A percentile compares a stretch with the other conserved stretches of the same genome.
These are phyloP conservation scores for Mustela erminea DNA, from an alignment of 2,797 vertebrate genomes.

Conservation along the genomic window DNA sequence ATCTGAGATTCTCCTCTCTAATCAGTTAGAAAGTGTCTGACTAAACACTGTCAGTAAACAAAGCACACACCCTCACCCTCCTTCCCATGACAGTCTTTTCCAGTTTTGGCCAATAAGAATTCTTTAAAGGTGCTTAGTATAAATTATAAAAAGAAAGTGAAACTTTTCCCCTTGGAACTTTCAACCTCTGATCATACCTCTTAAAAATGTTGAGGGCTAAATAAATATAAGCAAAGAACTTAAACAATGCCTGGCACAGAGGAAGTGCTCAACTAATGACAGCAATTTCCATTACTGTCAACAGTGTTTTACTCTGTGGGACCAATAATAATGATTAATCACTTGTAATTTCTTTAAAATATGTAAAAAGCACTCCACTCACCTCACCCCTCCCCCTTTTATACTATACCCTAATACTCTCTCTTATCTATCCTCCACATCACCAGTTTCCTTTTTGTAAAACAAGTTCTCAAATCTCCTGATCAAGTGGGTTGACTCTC, in stretches of 20 bases:
- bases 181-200: neutral
- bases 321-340: neutral
- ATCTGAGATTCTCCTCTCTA: neutral
- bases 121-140: neutral
- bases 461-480: neutral
- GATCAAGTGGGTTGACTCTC: slow-evolving; percentile 6
- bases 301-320: neutral
- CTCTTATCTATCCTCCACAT: neutral
- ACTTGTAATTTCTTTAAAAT: slow-evolving; percentile 19
- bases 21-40: neutral
- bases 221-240: slow-evolving; percentile 4
- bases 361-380: neutral
- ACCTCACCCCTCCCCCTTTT: neutral
- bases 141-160: neutral
- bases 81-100: neutral
- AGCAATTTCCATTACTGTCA: neutral
- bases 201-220: neutral
- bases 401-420: neutral
- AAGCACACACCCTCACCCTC: neutral
- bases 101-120: slow-evolving; percentile 34
- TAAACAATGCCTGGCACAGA: slow-evolving; percentile 32
- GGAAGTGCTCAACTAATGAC: neutral
- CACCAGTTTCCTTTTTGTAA: slow-evolving; percentile 12
- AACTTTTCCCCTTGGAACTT: slow-evolving; percentile 17
- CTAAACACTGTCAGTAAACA: neutral